Conservation (phyloP, 1,140 invertebrate genomes). For the Sinella curviseta region DNA sequence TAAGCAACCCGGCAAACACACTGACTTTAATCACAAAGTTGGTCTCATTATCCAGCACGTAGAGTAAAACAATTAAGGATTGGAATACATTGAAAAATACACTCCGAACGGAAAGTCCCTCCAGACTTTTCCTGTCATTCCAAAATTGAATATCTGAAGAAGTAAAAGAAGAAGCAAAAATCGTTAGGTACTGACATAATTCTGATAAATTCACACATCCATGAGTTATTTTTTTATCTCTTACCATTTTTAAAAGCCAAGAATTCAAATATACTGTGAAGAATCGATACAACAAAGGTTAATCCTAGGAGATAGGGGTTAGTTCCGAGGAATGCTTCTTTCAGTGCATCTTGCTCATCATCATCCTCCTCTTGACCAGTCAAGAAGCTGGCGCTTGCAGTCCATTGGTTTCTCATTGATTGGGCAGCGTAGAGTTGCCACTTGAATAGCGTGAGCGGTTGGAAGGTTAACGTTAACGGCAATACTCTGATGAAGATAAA, state of each 20-base stretch:
- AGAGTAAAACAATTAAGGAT: constrained; percentile 89
- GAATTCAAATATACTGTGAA: constrained; percentile 97
- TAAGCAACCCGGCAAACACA: constrained; percentile 88
- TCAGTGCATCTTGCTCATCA: constrained; percentile 94
- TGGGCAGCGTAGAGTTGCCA: constrained; percentile 96
- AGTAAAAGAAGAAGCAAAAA: constrained; percentile 51
- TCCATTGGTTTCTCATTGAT: constrained; percentile 80
- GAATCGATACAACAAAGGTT: constrained; percentile 87
- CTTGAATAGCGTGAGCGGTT: constrained; percentile 91
- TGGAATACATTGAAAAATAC: constrained; percentile 99
- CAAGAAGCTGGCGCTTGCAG: constrained; percentile 58
- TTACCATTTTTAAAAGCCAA: constrained; percentile 98
- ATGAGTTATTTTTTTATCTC: constrained; percentile 5
- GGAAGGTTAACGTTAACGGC: constrained; percentile 78
- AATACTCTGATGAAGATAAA: constrained; percentile 54
- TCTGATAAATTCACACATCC: not conserved
- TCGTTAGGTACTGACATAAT: not conserved
- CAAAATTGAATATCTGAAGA: constrained; percentile 98
- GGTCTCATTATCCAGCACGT: constrained; percentile 97
- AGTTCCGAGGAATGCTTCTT: constrained; percentile 94
- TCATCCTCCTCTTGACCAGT: constrained; percentile 73
- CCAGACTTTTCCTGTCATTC: constrained; percentile 94
- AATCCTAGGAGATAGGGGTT: constrained; percentile 91
- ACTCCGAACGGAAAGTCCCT: constrained; percentile 94
- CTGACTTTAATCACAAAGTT: constrained; percentile 92